Evolutionary conservation across 1,140 invertebrate species (phyloP), one percentile per base, ranked within the genome.

Genomic region (Drosophila arawakana): DNA sequence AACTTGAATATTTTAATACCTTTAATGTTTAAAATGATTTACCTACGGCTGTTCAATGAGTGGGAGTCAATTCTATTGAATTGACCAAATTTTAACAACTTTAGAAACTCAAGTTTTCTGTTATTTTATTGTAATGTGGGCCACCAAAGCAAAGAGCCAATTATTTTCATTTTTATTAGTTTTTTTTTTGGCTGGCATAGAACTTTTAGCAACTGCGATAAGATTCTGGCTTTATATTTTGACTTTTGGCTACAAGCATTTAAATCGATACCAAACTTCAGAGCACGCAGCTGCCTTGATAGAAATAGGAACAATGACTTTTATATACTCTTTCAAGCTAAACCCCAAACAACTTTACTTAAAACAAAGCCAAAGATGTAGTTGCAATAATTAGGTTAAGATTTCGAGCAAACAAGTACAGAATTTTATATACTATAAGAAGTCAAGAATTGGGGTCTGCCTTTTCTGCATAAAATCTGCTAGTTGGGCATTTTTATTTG

Each of bases 241-340:
- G 30, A 35, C 41, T 47, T 21, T 47, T 47, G 30, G 59, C 59
- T 30, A 9, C 21, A 3, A 44, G n/a, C 5, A 9, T 13, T 18
- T 2, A 35, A 57, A 13, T 46, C 30, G 37, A 76, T 78, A 82
- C 79, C 66, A 79, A 67, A 49, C 76, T 83, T 82, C 75, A 39
- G 21, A 66, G 67, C 80, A 82, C 80, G 80, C 80, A 78, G 30
- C 46, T 47, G 30, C 10, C n/a, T 8, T 35, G 39, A 10, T 5
- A 5, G 25, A 8, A n/a, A 11, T 10, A 30, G 9, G 0, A 25
- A 7, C n/a, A 7, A 30, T 37, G 15, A 55, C 10, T 39, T 55
- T 18, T 1, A 30, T 30, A 25, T 30, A 43, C 11, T 43, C 41
- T 43, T 3, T 11, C 11, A 10, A 43, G 6, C n/a, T 13, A 13